Evolutionary conservation across 2,797 vertebrate species (phyloP).

Genomic region (Myotis findleyi): DNA sequence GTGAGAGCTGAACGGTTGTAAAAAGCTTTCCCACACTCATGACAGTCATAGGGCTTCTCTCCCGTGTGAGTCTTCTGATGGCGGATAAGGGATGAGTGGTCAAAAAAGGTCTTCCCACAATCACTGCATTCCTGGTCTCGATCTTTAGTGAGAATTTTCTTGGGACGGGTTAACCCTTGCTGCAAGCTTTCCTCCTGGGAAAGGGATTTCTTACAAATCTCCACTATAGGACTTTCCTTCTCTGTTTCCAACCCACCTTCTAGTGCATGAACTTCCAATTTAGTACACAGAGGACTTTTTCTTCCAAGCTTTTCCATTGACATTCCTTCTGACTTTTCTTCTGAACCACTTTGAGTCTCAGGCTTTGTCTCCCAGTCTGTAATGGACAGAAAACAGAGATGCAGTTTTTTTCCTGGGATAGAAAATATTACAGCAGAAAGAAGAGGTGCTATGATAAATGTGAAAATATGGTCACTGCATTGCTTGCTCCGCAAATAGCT

Average conservation of each 20-base stretch:
- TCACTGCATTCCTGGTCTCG: conserved; percentile 70
- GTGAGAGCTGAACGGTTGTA: conserved; percentile 70
- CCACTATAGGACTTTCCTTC: neutral
- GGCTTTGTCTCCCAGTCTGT: conserved; percentile 59
- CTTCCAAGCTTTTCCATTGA: neutral
- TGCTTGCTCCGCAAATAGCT: neutral
- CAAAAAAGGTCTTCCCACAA: conserved; percentile 81
- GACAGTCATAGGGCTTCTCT: conserved; percentile 80
- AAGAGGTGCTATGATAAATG: neutral
- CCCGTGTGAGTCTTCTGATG: conserved; percentile 82
- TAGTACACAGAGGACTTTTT: conserved; percentile 9
- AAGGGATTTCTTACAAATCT: conserved; percentile 30
- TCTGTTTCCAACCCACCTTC: neutral
- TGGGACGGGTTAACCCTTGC: neutral
- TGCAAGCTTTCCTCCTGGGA: conserved; percentile 7
- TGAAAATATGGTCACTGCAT: neutral
- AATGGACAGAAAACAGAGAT: conserved; percentile 70
- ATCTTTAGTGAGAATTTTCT: conserved; percentile 59
- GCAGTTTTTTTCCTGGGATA: neutral
- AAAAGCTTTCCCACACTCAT: conserved; percentile 80
- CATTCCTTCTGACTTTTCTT: neutral
- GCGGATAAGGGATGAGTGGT: conserved; percentile 77
- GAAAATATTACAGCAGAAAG: neutral
- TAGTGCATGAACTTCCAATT: neutral
- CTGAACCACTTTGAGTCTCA: conserved; percentile 19